A percentile compares a stretch with the other conserved stretches of the same genome.
phyloP scores from a whole-genome alignment of 1,140 invertebrate genomes.

The Latrodectus geometricus region DNA sequence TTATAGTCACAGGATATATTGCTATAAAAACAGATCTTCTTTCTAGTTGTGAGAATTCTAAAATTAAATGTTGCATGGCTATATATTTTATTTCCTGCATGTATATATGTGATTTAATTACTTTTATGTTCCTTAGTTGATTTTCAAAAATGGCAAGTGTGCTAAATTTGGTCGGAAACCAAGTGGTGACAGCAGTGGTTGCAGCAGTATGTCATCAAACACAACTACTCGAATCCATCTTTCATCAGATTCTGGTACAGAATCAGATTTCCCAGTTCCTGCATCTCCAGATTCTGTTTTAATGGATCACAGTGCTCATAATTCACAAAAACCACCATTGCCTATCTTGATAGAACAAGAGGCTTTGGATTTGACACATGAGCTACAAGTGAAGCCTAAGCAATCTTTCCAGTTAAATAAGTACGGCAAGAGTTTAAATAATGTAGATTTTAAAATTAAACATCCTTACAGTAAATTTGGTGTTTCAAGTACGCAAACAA shows the following conservation, averaged over 20 bases:
- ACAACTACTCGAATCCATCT: conserved; percentile 38
- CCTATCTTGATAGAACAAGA: conserved; percentile 51
- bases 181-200: conserved; percentile 58
- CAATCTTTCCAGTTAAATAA: not conserved
- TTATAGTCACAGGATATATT: too few species aligned
- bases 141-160: conserved; percentile 57
- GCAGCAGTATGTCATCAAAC: conserved; percentile 58
- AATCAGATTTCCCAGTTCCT: conserved; percentile 47
- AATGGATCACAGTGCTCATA: conserved; percentile 18
- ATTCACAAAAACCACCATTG: conserved; percentile 28
- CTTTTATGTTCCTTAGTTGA: conserved; percentile 50
- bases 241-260: conserved; percentile 50
- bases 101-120: conserved; percentile 30
- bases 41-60: too few species aligned
- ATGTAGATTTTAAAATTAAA: conserved; percentile 26
- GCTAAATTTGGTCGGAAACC: conserved; percentile 55
- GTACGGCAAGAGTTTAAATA: not conserved
- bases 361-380: conserved; percentile 5
- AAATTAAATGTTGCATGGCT: not conserved
- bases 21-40: too few species aligned
- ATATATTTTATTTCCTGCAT: conserved; percentile 19
- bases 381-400: not conserved
- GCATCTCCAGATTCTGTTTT: conserved; percentile 32
- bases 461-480: conserved; percentile 56
- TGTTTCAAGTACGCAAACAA: conserved; percentile 14